A percentile compares a stretch with the other conserved stretches of the same genome.
phyloP scores from a whole-genome alignment of 2,113 vertebrate genomes.

The Malaclemys terrapin region DNA sequence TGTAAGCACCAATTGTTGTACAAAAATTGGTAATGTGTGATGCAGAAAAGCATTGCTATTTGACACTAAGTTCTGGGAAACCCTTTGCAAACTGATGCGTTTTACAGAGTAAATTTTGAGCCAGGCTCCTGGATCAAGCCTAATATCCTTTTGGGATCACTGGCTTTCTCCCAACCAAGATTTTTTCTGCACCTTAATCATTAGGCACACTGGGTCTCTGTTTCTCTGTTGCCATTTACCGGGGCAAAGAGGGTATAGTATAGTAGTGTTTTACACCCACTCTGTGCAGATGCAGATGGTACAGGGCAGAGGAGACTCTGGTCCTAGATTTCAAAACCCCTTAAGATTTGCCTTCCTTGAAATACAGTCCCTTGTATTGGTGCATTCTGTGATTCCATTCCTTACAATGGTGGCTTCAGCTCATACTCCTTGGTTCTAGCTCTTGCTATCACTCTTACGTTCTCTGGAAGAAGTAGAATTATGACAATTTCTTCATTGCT shows the following conservation, averaged over 20 bases:
- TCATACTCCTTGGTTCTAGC: background rate
- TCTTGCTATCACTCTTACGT: background rate
- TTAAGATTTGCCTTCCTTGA: background rate
- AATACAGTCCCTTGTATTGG: background rate
- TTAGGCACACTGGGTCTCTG: background rate
- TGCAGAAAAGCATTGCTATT: background rate
- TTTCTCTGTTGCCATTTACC: background rate
- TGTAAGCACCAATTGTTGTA: background rate
- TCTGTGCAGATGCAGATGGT: background rate
- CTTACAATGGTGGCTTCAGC: background rate
- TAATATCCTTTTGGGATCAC: background rate
- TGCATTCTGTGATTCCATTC: background rate
- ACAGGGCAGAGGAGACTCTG: background rate
- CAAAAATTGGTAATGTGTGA: background rate
- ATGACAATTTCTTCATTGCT: background rate
- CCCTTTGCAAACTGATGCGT: background rate
- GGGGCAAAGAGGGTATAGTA: background rate
- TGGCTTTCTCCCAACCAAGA: background rate
- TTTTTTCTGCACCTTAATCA: background rate
- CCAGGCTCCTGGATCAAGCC: background rate
- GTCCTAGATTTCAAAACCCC: background rate
- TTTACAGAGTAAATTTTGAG: background rate
- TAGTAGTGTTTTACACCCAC: background rate
- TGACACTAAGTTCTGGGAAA: conserved; percentile 9
- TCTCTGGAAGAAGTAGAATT: background rate